Base-by-base conservation (phyloP, 2,113 vertebrate genomes). In the Hippocampus guttulatus region DNA sequence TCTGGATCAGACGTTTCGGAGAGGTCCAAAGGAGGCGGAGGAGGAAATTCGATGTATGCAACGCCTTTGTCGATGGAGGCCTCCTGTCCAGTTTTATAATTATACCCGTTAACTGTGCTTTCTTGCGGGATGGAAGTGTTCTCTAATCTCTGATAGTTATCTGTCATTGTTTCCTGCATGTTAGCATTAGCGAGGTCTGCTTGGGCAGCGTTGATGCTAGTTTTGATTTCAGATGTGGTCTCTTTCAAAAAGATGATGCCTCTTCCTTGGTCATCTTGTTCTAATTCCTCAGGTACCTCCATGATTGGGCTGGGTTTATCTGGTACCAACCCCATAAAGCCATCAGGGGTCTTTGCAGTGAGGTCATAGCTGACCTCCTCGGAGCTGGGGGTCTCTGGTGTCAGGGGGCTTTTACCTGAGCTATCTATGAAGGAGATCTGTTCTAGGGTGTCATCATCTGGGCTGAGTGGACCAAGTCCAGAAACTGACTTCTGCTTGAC, bases 321-420 rank as follows among this genome's bases (percentile, higher is more conserved):
- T 78, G 94, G 92, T 80, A 96, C 92, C 74, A 94, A 96, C 73
- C 92, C 93, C 88, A 95, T 92, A 33, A 97, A 93, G 33, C 93
- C 93, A 86, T 99, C 96, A 0, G 96, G 94, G 30, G 94, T 98
- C 89, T 93, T 96, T 77, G 93, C 93, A 0, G 94, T 96, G 76
- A 99, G 96, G 76, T 99, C 96, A 0, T 99, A 99, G 91, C 95
- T 98, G 75, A 99, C 94, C 91, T 99, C 97, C 87, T 99, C 97
- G 52, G 96, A 98, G 87, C 96, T 99, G 0, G 97, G 97, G 8
- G 97, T 99, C 83, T 99, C 97, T 78, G 97, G 97, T 57, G 97
- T 98, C 75, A 98, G 69, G 70, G 97, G 97, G 84, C 96, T 99
- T 94, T 97, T 99, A 55, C 95, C 96, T 87, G 97, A 98, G 87